Conservation (phyloP, 2,888 invertebrate genomes). For the Drosophila cognata region DNA sequence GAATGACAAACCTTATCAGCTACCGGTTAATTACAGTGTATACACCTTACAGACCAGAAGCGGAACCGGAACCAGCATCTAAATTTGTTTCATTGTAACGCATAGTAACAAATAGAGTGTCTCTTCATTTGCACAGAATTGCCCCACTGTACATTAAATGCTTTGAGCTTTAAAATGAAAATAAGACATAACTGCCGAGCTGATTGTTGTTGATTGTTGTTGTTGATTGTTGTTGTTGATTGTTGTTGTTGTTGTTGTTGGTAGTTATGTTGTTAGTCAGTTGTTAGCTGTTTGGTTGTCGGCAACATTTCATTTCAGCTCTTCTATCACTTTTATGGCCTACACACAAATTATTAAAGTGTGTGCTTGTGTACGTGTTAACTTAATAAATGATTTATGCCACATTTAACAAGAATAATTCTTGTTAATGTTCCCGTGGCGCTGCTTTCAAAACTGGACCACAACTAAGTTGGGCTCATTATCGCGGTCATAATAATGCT, state of each 20-base stretch:
- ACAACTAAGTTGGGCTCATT: constrained; percentile 39
- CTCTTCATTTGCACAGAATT: background rate
- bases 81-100: background rate
- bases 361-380: constrained; percentile 20
- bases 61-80: background rate
- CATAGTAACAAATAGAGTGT: too few species aligned
- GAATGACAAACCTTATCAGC: background rate
- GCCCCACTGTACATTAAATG: constrained; percentile 59
- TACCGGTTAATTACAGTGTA: background rate
- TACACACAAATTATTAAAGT: constrained; percentile 48
- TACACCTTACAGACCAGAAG: background rate
- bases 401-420: constrained; percentile 70
- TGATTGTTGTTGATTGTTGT: constrained; percentile 49
- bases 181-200: constrained; percentile 69
- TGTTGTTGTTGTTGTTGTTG: constrained; percentile 13
- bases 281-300: constrained; percentile 26
- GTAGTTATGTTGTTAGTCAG: constrained; percentile 10
- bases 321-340: constrained; percentile 53
- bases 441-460: constrained; percentile 61
- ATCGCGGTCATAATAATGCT: constrained; percentile 34
- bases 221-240: constrained; percentile 32
- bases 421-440: constrained; percentile 57
- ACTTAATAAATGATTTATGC: constrained; percentile 67
- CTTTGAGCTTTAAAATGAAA: constrained; percentile 64
- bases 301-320: constrained; percentile 55